Conservation (phyloP, 2,888 invertebrate species). For the Athetis lepigone region DNA sequence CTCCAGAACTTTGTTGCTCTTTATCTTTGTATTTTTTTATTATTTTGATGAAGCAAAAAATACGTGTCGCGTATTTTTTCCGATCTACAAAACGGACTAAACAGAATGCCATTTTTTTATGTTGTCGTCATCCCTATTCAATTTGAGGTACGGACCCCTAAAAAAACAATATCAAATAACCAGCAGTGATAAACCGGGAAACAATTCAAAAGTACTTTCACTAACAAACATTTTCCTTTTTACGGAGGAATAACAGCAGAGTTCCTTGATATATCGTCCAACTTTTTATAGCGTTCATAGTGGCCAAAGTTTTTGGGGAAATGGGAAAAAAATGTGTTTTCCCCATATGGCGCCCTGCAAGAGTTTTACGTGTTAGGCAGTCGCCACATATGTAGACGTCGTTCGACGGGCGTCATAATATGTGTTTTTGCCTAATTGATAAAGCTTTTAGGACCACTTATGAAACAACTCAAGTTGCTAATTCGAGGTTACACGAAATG, state of each 20-base stretch:
- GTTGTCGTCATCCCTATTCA: too few species aligned
- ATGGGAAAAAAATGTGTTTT: constrained; percentile 54
- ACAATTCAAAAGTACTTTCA: constrained; percentile 31
- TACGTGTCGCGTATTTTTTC: too few species aligned
- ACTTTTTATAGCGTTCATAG: constrained; percentile 52
- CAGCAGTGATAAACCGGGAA: constrained; percentile 25
- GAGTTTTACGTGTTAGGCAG: constrained; percentile 16
- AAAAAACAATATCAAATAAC: constrained; percentile 9
- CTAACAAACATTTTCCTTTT: constrained; percentile 35
- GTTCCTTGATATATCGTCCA: constrained; percentile 45
- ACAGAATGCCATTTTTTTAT: too few species aligned
- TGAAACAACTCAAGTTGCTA: not conserved
- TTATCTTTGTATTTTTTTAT: too few species aligned
- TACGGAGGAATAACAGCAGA: constrained; percentile 20
- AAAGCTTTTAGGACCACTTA: not conserved
- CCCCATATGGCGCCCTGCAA: constrained; percentile 45
- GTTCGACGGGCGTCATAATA: not conserved
- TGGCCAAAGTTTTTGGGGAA: constrained; percentile 44
- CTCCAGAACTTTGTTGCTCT: too few species aligned
- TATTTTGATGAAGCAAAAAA: too few species aligned
- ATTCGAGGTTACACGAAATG: not conserved
- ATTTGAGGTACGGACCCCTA: too few species aligned
- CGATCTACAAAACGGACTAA: too few species aligned
- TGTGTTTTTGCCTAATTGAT: not conserved
- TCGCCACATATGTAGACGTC: not conserved